Base-by-base conservation (phyloP, 2,888 invertebrate genomes). In the Colletes collaris region DNA sequence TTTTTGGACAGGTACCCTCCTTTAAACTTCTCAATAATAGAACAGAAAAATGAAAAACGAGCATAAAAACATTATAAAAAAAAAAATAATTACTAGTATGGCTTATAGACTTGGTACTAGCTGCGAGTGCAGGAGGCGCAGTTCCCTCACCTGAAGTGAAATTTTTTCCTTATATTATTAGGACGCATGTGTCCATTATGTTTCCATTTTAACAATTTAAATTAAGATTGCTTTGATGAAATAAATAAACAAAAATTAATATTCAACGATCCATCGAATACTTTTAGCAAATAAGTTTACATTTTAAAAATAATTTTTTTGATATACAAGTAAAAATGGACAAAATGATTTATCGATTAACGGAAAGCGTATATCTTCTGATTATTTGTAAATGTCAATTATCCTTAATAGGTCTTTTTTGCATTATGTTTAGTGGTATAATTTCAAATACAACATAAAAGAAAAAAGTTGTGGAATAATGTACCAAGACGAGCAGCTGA, bases 401-500 rank as follows among this genome's bases (percentile, higher is more conserved):
- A 62, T 8, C 40, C 8, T 37, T 53, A 19, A 50, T 3, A 64
- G 50, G 3, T 58, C n/a, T 55, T 65, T 46, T 55, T 65, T 46
- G 46, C 10, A 53, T 73, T 60, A 19, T 35, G 40, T 59, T 59
- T 37, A 58, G 40, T 49, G 11, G 44, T 44, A 10, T 60, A 55
- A 77, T 53, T 77, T 71, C 19, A 60, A 75, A 63, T 66, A 78
- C 49, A 67, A 56, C 44, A 64, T 50, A 64, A 64, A 49, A 58
- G 59, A 56, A 78, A 62, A 65, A 75, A 77, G 50, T 69, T 46
- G 66, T 77, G 66, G 71, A 78, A 66, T 81, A 63, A 94, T 94
- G 94, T 94, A 95, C 95, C 94, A 94, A 95, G 94, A 94, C 95
- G 95, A 93, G 95, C 94, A 89, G 95, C 93, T 88, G 95, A 94